A percentile compares a stretch with the other conserved stretches of the same genome.
These are phyloP conservation scores for Pogonomyrmex californicus DNA, from an alignment of 1,140 invertebrate species.

Conservation along the genomic window DNA sequence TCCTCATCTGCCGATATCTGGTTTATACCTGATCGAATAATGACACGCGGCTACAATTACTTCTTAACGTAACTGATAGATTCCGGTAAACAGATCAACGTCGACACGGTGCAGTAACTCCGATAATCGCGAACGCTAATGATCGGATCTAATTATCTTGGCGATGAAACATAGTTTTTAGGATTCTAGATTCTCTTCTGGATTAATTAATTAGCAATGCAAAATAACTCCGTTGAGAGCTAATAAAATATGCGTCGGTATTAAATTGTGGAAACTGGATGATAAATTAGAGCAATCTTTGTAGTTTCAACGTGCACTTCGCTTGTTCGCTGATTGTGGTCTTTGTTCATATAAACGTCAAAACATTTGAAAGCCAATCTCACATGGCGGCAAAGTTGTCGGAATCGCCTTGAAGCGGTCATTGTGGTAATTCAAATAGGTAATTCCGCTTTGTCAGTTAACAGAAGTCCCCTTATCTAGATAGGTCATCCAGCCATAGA, in stretches of 20 bases:
- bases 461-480: slow-evolving; percentile 47
- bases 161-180: not conserved
- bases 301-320: not conserved
- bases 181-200: slow-evolving; percentile 25
- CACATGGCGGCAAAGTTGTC: slow-evolving; percentile 18
- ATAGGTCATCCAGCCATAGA: slow-evolving; percentile 42
- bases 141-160: not conserved
- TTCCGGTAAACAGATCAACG: slow-evolving; percentile 20
- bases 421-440: slow-evolving; percentile 42
- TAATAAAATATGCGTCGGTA: not conserved
- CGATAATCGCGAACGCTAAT: slow-evolving; percentile 4
- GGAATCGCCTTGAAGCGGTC: slow-evolving; percentile 27
- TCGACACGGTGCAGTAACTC: not conserved
- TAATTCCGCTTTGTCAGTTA: slow-evolving; percentile 42
- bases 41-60: not conserved
- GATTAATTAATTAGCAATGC: slow-evolving; percentile 15
- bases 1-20: not conserved
- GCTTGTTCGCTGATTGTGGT: not conserved
- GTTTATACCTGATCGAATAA: not conserved
- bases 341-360: not conserved
- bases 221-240: not conserved
- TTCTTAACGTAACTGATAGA: not conserved
- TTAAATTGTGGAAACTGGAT: not conserved
- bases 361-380: slow-evolving; percentile 32
- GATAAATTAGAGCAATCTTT: slow-evolving; percentile 1